These are phyloP conservation scores for Acanthopagrus latus DNA, from an alignment of 2,797 vertebrate species.

Conservation along the genomic window DNA sequence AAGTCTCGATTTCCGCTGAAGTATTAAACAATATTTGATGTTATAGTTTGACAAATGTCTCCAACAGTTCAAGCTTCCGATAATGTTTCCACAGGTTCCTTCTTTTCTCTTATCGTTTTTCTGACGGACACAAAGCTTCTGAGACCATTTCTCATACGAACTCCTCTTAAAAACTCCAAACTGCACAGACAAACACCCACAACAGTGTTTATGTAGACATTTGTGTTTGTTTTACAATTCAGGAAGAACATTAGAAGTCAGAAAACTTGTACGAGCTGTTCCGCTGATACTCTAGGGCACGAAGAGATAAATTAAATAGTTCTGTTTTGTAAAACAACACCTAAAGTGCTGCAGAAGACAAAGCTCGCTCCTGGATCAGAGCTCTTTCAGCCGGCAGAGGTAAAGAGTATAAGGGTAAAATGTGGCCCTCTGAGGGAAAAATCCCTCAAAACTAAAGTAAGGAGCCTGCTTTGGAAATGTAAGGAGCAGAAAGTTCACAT, in stretches of 20 bases:
- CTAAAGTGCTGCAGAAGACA: background rate
- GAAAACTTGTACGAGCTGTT: constrained; percentile 19
- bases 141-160: background rate
- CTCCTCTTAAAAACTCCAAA: background rate
- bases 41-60: background rate
- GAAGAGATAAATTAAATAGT: background rate
- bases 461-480: no score
- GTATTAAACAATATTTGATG: background rate
- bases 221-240: background rate
- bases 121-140: background rate
- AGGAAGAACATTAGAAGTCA: background rate
- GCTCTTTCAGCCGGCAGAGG: background rate
- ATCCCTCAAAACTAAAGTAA: no score
- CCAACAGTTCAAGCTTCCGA: no score
- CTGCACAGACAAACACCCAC: background rate
- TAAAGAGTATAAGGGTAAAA: no score
- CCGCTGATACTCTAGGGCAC: constrained; percentile 12
- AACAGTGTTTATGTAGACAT: background rate
- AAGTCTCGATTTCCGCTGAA: no score
- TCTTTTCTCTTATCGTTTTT: no score
- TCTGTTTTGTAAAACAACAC: background rate
- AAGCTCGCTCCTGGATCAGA: background rate
- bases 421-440: no score
- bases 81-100: no score
- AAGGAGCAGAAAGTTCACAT: no score